These are phyloP conservation scores for Phylloscopus collybita DNA, from an alignment of 2,797 vertebrate species.

Conservation along the genomic window DNA sequence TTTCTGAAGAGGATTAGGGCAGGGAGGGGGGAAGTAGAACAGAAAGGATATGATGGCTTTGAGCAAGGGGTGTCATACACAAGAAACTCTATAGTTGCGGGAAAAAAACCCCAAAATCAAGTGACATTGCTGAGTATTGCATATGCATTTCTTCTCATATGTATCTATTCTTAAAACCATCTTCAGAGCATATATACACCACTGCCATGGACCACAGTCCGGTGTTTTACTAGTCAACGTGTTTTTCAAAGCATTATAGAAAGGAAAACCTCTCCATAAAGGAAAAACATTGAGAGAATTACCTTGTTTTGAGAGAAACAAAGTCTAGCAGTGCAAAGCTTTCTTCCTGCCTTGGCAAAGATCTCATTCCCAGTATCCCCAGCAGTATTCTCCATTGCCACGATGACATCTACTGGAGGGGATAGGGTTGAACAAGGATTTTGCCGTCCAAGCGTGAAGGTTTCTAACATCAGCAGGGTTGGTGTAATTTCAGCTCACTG, in stretches of 20 bases:
- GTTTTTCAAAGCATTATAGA: not conserved
- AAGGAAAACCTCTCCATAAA: not conserved
- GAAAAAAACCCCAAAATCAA: not conserved
- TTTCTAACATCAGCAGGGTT: not conserved
- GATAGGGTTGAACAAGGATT: not conserved
- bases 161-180: not conserved
- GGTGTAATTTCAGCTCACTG: not conserved
- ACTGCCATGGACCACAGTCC: not conserved
- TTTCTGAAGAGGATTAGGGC: not conserved
- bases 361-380: not conserved
- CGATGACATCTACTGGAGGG: slow-evolving; percentile 69
- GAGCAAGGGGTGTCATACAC: not conserved
- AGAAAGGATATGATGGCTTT: not conserved
- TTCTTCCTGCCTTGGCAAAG: not conserved
- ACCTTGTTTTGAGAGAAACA: not conserved
- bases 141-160: not conserved
- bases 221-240: not conserved
- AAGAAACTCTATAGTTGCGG: not conserved
- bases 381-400: slow-evolving; percentile 28
- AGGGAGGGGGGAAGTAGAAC: not conserved
- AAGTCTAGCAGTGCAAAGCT: not conserved
- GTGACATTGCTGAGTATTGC: not conserved
- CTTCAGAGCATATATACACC: not conserved
- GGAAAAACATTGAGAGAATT: not conserved
- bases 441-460: not conserved